Base-by-base conservation (phyloP, 2,888 invertebrate species). In the Carpatolechia fugitivella region DNA sequence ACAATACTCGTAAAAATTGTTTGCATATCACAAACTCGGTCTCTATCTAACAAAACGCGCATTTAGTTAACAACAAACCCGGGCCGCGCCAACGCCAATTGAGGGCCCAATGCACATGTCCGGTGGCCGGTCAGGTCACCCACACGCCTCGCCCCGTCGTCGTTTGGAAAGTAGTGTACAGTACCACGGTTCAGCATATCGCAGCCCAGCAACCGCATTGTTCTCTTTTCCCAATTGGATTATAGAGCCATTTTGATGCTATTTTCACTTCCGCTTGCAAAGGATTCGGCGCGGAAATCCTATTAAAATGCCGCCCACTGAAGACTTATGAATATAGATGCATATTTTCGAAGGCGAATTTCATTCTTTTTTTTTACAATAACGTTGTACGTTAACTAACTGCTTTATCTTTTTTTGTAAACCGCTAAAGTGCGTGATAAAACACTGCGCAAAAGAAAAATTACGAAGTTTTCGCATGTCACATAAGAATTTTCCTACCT, bases 221-320 rank as follows among this genome's bases (percentile, higher is more conserved):
- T 81, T 76, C 72, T 73, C 59, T 53, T 20, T 52, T 63, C 65
- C 79, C 78, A 80, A 79, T 80, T 74, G 71, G 67, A 77, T 76
- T 76, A 72, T 74, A 70, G 70, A 33, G 33, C 38, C 38, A 38
- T 44, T 29, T 44, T 29, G 70, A 74, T 75, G 58, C 59, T 60
- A 65, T 70, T 72, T 72, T 68, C 72, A 73, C 73, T 70, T 80
- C 74, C 74, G 69, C 61, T 41, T 30, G 48, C 54, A 31, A 53
- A 20, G 52, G 54, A 56, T 56, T 54, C 31, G 33, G 54, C 36
- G 20, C 38, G 52, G 47, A 41, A 35, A 44, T 24, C 20, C 13
- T 41, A 20, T 4, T 44, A 53, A 29, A 47, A 44, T 10, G 20
- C 40, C 33, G n/a, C 31, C 30, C 41, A 31, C 35, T 6, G 6